phyloP scores from a whole-genome alignment of 2,113 vertebrate genomes.

The Pseudorhombus dupliciocellatus region DNA sequence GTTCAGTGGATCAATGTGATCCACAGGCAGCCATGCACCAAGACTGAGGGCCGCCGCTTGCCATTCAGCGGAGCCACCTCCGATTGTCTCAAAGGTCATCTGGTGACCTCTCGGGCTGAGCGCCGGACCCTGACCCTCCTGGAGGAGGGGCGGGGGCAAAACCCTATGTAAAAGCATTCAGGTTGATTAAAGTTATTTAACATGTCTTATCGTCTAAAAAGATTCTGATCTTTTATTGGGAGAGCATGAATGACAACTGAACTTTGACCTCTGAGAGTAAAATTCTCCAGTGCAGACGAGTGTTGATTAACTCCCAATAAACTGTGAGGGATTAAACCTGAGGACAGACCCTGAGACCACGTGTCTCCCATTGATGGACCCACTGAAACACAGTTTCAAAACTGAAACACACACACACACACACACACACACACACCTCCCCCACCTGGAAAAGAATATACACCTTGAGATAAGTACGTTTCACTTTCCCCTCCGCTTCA shows the following conservation, averaged over 20 bases:
- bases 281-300: not conserved
- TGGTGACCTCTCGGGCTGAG: conserved; percentile 9
- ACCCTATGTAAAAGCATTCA: too few relatives aligned
- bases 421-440: conserved; percentile 17
- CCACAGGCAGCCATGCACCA: conserved; percentile 58
- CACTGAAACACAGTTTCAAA: not conserved
- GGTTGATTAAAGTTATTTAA: too few relatives aligned
- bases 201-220: too few relatives aligned
- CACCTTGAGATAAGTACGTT: conserved; percentile 26
- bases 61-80: conserved; percentile 54
- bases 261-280: too few relatives aligned
- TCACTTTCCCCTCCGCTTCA: conserved; percentile 34
- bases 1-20: conserved; percentile 76
- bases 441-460: conserved; percentile 1
- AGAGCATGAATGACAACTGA: too few relatives aligned
- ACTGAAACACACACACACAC: conserved; percentile 9
- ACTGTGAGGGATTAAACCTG: not conserved
- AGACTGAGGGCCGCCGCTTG: conserved; percentile 36
- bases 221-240: too few relatives aligned
- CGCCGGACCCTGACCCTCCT: conserved; percentile 26
- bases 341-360: not conserved
- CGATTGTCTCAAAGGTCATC: conserved; percentile 74
- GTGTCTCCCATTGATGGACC: not conserved
- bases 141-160: conserved; percentile 15
- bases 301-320: not conserved